Conservation (phyloP, 1,140 invertebrate species). For the Popillia japonica region DNA sequence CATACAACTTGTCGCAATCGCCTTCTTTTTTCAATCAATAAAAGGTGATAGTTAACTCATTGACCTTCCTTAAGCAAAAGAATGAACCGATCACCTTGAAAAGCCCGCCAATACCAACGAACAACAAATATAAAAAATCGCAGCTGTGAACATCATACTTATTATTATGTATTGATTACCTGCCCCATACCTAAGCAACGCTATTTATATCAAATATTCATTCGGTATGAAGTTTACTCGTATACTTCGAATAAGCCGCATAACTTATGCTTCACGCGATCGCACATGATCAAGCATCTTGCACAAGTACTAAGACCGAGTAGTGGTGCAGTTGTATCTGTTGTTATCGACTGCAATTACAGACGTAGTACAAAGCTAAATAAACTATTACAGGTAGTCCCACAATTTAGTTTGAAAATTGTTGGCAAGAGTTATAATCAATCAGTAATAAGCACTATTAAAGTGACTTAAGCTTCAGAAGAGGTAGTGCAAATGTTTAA, state of each 20-base stretch:
- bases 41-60: constrained; percentile 24
- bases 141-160: constrained; percentile 15
- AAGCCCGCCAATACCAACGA: constrained; percentile 13
- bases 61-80: constrained; percentile 27
- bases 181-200: not conserved
- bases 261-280: constrained; percentile 1
- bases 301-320: not conserved
- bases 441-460: too few relatives aligned
- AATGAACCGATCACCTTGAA: constrained; percentile 33
- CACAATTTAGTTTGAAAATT: too few relatives aligned
- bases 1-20: not conserved
- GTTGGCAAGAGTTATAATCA: too few relatives aligned
- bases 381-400: too few relatives aligned
- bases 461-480: too few relatives aligned
- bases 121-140: constrained; percentile 5
- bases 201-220: constrained; percentile 29
- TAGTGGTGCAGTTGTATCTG: not conserved
- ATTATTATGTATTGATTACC: constrained; percentile 32
- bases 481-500: too few relatives aligned
- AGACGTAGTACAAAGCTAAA: not conserved
- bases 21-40: constrained; percentile 14
- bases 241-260: not conserved
- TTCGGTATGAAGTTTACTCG: not conserved
- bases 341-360: not conserved
- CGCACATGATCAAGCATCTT: not conserved